Base-by-base conservation (phyloP, 2,113 vertebrate genomes). In the Blennius ocellaris region DNA sequence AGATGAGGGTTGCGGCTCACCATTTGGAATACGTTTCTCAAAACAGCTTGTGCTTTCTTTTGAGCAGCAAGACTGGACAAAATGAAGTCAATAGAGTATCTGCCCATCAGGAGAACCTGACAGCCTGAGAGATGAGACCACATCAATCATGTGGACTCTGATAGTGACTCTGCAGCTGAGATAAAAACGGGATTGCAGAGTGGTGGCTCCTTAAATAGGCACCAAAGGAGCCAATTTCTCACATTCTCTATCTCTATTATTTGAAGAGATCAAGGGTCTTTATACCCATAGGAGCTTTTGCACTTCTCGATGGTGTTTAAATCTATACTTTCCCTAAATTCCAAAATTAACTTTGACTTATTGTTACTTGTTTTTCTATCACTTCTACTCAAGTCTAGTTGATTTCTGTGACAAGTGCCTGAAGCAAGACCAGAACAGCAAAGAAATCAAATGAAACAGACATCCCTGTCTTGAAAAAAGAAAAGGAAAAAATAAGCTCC, bases 101-200 rank as follows among this genome's bases (percentile, higher is more conserved):
- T 76, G 70, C 72, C 89, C 80, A 83, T 90, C 88, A 81, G 81
- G 65, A 64, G 36, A 73, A 68, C 15, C 38, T 85, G 90, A 81
- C 83, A 87, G 86, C 47, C 74, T 58, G 71, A 81, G 82, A 81
- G 83, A 90, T 81, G 86, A 89, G 78, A 76, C 59, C 41, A 56
- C 84, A 87, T 92, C 90, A 89, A 81, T 90, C 86, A 89, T n/a
- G n/a, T n/a, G n/a, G n/a, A n/a, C n/a, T n/a, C n/a, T 64, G 81
- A 62, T 58, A 67, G 83, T 72, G 21, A 12, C 76, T 69, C 82
- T 48, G 61, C 39, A 73, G 64, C 62, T 76, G 59, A 38, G 84
- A 89, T 79, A 68, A 87, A 80, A 87, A 58, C 59, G 69, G 37
- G 60, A 75, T 43, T 21, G 36, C 51, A 69, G 69, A 85, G 54